phyloP scores from a whole-genome alignment of 64 coral and sea anemone genomes.

The Actinia tenebrosa region DNA sequence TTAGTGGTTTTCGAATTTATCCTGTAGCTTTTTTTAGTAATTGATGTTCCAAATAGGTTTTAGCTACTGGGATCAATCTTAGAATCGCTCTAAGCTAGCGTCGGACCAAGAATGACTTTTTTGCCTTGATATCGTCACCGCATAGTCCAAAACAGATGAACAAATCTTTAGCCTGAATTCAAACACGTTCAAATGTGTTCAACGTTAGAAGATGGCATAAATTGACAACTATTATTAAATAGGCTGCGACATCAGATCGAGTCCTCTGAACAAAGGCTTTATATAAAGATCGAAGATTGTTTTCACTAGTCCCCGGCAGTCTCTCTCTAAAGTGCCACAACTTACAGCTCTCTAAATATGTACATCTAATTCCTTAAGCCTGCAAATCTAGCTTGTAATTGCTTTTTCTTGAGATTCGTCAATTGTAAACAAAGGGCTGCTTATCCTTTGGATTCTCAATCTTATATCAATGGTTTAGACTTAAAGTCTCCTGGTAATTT shows the following conservation, averaged over 20 bases:
- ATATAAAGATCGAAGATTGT: not conserved
- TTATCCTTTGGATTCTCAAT: not conserved
- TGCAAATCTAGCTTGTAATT: not conserved
- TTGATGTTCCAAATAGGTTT: too few species aligned
- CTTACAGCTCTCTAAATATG: not conserved
- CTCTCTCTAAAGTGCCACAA: not conserved
- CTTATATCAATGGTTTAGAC: slow-evolving; percentile 4
- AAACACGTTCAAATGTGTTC: too few species aligned
- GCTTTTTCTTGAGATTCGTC: not conserved
- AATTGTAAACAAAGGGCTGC: not conserved
- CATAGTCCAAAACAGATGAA: too few species aligned
- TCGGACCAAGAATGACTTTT: too few species aligned
- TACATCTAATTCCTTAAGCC: not conserved
- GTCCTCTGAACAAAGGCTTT: not conserved
- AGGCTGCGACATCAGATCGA: not conserved
- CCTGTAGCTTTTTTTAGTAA: too few species aligned
- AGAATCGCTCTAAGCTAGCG: too few species aligned
- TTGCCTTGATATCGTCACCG: too few species aligned
- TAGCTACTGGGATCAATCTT: too few species aligned
- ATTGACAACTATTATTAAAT: not conserved
- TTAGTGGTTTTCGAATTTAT: too few species aligned
- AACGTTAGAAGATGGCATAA: not conserved
- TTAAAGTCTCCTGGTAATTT: not conserved
- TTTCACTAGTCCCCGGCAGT: not conserved
- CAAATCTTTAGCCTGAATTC: too few species aligned